Evolutionary conservation across 2,888 invertebrate genomes (phyloP).

Genomic region (Slavum lentiscoides): DNA sequence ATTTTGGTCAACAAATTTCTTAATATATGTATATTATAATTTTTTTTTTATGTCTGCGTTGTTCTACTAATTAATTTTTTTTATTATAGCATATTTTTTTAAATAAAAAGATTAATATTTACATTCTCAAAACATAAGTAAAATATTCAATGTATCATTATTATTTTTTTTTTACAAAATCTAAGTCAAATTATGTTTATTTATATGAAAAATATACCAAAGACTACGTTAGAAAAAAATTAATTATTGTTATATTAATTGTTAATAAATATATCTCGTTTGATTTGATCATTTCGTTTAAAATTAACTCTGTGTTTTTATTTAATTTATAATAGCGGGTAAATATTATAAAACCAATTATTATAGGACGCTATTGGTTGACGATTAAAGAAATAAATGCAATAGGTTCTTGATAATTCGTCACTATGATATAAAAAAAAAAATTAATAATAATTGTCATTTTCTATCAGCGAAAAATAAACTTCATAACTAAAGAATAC

Average conservation of each 20-base stretch:
- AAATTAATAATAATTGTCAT: background rate
- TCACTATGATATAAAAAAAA: background rate
- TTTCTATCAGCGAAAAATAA: background rate
- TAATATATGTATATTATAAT: conserved; percentile 6
- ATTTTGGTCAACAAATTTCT: conserved; percentile 20
- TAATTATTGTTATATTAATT: conserved; percentile 30
- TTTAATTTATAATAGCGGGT: background rate
- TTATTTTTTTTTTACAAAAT: conserved; percentile 19
- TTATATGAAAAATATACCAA: conserved; percentile 17
- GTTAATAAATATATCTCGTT: conserved; percentile 33
- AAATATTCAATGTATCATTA: background rate
- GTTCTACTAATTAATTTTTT: background rate
- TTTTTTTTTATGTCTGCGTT: conserved; percentile 11
- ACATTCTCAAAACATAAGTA: background rate
- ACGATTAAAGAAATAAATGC: background rate
- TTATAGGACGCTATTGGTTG: background rate
- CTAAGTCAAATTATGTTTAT: conserved; percentile 21
- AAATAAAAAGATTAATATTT: background rate
- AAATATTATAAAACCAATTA: background rate
- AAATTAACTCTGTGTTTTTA: conserved; percentile 18
- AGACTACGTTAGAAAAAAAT: conserved; percentile 30
- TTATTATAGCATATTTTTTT: background rate
- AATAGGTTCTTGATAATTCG: background rate
- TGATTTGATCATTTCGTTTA: conserved; percentile 14
- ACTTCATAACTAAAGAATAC: background rate